phyloP scores from a whole-genome alignment of 1,140 invertebrate species.

The Papilio dardanus region DNA sequence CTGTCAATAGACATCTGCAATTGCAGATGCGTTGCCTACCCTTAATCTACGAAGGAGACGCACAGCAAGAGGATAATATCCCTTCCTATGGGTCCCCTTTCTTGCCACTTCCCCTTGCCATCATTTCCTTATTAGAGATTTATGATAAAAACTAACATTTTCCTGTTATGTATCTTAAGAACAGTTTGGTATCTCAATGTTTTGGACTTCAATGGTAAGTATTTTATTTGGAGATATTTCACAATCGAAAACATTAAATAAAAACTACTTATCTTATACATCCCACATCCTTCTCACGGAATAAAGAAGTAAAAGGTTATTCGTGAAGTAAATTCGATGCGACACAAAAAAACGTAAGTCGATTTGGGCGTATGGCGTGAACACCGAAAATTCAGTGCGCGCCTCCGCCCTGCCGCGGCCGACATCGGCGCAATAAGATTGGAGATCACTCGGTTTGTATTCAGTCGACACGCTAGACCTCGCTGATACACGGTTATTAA shows the following conservation, averaged over 20 bases:
- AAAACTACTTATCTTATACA: neutral
- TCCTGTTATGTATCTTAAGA: too few relatives aligned
- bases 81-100: too few relatives aligned
- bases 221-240: neutral
- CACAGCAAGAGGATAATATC: too few relatives aligned
- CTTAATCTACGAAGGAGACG: too few relatives aligned
- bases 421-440: slow-evolving; percentile 56
- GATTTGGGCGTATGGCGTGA: slow-evolving; percentile 39
- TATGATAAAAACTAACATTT: too few relatives aligned
- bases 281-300: neutral
- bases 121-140: too few relatives aligned
- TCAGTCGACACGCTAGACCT: slow-evolving; percentile 52
- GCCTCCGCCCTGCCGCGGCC: slow-evolving; percentile 22
- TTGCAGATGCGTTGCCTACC: too few relatives aligned
- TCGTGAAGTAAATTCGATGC: slow-evolving; percentile 31
- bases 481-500: neutral
- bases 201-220: neutral
- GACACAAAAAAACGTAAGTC: slow-evolving; percentile 40
- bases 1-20: too few relatives aligned
- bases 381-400: slow-evolving; percentile 30
- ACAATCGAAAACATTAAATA: neutral
- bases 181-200: neutral
- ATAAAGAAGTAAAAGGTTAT: slow-evolving; percentile 38
- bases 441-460: slow-evolving; percentile 62
- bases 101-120: too few relatives aligned